Evolutionary conservation across 2,797 vertebrate species (phyloP).

Genomic region (Bradypodion ventrale): DNA sequence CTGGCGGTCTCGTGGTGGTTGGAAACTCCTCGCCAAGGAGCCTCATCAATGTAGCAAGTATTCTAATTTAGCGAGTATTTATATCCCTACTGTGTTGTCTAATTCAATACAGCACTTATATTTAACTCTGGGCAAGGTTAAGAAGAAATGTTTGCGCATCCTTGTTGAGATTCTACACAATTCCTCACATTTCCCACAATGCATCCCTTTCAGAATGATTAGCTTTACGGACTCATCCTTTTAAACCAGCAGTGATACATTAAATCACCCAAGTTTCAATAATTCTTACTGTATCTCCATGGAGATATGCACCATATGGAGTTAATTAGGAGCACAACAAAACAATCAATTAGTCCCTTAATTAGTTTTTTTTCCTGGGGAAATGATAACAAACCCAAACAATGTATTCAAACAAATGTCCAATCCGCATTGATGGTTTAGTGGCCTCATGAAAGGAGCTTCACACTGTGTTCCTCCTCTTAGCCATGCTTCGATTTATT

Average conservation of each 20-base stretch:
- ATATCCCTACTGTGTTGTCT: too few relatives aligned
- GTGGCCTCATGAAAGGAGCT: slow-evolving; percentile 69
- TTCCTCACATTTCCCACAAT: slow-evolving; percentile 36
- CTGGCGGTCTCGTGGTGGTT: too few relatives aligned
- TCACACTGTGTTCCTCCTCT: slow-evolving; percentile 51
- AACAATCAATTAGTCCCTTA: slow-evolving; percentile 85
- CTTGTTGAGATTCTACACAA: background rate
- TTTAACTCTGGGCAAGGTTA: too few relatives aligned
- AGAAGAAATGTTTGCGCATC: background rate
- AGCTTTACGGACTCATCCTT: slow-evolving; percentile 69
- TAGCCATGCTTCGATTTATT: slow-evolving; percentile 67
- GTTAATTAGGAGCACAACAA: slow-evolving; percentile 83
- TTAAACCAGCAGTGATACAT: slow-evolving; percentile 64
- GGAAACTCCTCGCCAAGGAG: too few relatives aligned
- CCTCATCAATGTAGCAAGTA: too few relatives aligned
- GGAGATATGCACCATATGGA: slow-evolving; percentile 83
- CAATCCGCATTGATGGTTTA: slow-evolving; percentile 69
- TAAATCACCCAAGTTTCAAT: slow-evolving; percentile 76
- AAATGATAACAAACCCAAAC: slow-evolving; percentile 82
- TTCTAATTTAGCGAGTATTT: too few relatives aligned
- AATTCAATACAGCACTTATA: too few relatives aligned
- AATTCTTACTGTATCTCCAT: slow-evolving; percentile 81
- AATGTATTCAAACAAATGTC: slow-evolving; percentile 78
- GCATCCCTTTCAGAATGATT: slow-evolving; percentile 59
- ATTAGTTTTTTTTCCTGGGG: slow-evolving; percentile 79